Conservation (phyloP, 2,113 vertebrate species). For the Hippocampus abdominalis region DNA sequence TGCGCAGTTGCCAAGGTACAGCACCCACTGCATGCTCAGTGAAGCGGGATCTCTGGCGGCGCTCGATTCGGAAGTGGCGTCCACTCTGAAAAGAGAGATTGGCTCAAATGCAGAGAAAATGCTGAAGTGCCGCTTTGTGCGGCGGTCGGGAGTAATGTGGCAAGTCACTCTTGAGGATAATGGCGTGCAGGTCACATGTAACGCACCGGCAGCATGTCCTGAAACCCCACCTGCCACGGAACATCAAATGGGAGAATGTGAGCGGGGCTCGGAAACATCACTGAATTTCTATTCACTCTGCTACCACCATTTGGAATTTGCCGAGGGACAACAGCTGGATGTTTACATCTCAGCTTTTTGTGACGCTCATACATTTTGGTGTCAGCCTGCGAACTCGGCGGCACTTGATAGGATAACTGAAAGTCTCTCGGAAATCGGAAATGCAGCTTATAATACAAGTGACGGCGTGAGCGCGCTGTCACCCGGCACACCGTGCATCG, state of each 20-base stretch:
- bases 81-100: conserved; percentile 69
- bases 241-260: background rate
- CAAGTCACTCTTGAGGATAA: conserved; percentile 78
- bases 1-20: conserved; percentile 66
- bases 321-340: conserved; percentile 68
- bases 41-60: conserved; percentile 38
- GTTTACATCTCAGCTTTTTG: conserved; percentile 70
- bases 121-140: conserved; percentile 78
- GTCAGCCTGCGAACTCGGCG: conserved; percentile 69
- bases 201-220: conserved; percentile 36
- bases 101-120: conserved; percentile 53
- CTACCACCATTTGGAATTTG: conserved; percentile 61
- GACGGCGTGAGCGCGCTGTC: conserved; percentile 37
- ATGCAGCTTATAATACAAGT: conserved; percentile 17
- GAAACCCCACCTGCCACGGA: background rate
- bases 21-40: conserved; percentile 79
- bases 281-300: background rate
- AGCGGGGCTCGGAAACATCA: background rate
- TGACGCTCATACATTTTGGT: conserved; percentile 84
- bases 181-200: conserved; percentile 63
- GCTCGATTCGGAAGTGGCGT: conserved; percentile 52
- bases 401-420: conserved; percentile 70
- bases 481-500: conserved; percentile 76
- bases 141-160: conserved; percentile 75
- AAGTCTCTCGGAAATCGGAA: conserved; percentile 64